Conservation (phyloP, 2,797 vertebrate genomes). For the Erithacus rubecula region DNA sequence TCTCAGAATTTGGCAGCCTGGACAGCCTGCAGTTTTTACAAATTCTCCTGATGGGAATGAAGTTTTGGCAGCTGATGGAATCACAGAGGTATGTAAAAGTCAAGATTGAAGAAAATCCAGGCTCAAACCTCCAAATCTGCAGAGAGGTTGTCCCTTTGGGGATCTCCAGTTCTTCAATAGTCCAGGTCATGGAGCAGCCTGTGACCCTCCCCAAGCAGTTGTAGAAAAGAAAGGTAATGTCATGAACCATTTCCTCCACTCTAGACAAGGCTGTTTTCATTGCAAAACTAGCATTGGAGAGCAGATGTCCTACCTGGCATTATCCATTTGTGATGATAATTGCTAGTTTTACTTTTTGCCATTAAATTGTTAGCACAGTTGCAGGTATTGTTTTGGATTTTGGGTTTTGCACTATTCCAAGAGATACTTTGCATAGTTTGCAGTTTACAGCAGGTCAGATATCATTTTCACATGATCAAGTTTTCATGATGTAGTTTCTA, state of each 20-base stretch:
- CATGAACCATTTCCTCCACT: background rate
- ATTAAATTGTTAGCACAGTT: background rate
- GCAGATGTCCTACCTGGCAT: background rate
- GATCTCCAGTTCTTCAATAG: slow-evolving; percentile 33
- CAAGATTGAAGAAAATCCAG: slow-evolving; percentile 38
- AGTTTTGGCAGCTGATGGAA: slow-evolving; percentile 28
- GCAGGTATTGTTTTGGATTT: background rate
- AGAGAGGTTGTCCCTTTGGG: slow-evolving; percentile 39
- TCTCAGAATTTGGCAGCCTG: slow-evolving; percentile 50
- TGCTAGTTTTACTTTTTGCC: background rate
- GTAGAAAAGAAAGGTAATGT: background rate
- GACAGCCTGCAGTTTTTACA: slow-evolving; percentile 1
- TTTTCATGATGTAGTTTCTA: background rate
- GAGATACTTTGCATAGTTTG: background rate
- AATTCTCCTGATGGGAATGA: slow-evolving; percentile 47
- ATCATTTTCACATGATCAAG: background rate
- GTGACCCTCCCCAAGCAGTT: background rate
- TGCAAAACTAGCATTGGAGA: background rate
- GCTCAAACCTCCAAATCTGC: slow-evolving; percentile 29
- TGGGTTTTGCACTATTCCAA: background rate
- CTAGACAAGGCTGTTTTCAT: background rate
- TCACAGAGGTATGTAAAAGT: slow-evolving; percentile 43
- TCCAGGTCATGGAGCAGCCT: background rate
- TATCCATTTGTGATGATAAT: background rate
- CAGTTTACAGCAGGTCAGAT: background rate